Conservation (phyloP, 2,888 invertebrate genomes). For the Sinohyriopsis cumingii region DNA sequence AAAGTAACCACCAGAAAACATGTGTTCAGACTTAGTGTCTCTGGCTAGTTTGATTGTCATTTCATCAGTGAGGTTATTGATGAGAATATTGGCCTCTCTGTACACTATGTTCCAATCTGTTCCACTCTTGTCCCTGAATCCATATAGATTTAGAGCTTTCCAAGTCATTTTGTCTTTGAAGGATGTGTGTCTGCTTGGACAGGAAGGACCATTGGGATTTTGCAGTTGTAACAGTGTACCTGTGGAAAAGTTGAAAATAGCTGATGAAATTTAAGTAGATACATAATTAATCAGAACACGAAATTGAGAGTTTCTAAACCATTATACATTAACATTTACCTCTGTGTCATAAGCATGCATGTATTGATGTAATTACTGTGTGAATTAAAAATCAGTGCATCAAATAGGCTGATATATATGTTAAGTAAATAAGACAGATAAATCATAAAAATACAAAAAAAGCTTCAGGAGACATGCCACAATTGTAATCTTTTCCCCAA, state of each 20-base stretch:
- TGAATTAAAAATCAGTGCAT: too few species aligned
- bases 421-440: too few species aligned
- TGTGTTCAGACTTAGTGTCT: slow-evolving; percentile 23
- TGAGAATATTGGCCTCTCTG: slow-evolving; percentile 23
- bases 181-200: slow-evolving; percentile 15
- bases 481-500: too few species aligned
- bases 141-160: slow-evolving; percentile 20
- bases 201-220: slow-evolving; percentile 11
- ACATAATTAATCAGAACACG: too few species aligned
- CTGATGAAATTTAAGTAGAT: too few species aligned
- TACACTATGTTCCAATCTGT: slow-evolving; percentile 30
- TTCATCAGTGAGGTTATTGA: slow-evolving; percentile 21
- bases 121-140: slow-evolving; percentile 34
- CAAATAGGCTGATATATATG: too few species aligned
- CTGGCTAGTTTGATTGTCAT: slow-evolving; percentile 30
- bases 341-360: too few species aligned
- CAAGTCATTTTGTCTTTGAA: slow-evolving; percentile 9
- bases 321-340: too few species aligned
- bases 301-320: too few species aligned
- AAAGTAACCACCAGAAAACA: slow-evolving; percentile 35
- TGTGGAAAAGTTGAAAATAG: slow-evolving; percentile 1
- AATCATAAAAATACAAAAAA: too few species aligned
- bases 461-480: too few species aligned
- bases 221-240: slow-evolving; percentile 24
- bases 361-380: too few species aligned